Evolutionary conservation across 2,888 invertebrate genomes (phyloP), one percentile per base, ranked within the genome.

Genomic region (Enchytraeus crypticus): DNA sequence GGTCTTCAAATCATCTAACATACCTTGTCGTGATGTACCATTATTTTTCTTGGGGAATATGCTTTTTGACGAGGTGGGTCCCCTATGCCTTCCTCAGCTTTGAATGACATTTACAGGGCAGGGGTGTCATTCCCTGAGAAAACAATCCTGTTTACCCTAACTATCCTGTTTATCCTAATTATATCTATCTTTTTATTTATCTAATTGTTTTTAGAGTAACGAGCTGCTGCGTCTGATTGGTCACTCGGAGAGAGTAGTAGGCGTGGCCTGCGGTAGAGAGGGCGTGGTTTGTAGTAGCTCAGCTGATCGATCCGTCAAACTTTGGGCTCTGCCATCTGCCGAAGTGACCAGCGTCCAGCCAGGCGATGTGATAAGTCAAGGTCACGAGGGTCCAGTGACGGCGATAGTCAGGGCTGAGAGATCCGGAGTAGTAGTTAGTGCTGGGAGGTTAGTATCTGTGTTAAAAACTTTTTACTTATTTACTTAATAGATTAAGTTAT

Each of bases 211-310:
- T n/a, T 61, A 77, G 76, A 73, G 74, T 27, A 71, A 73, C 64
- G 71, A 73, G 55, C 61, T 75, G 57, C 71, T 73, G n/a, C 70
- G 68, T 64, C 61, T 76, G 59, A 71, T 70, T 18, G 77, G 76
- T 23, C 77, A 78, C 64, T 71, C 72, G 29, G 73, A 74, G 62
- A 66, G 71, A 47, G 75, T 78, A 5, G 58, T 74, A 11, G 66
- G 74, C 1, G 71, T 77, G 56, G 72, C 71, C 3, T 63, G 69
- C 5, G 68, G 70, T 53, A 66, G 61, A 26, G 62, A 70, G 46
- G 72, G 73, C 43, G 65, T 67, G 29, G 60, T 77, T 46, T 71
- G 70, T 60, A 71, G 73, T n/a, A 69, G 70, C 46, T 71, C 74
- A 27, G 65, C 70, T 51, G 78, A 78, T 63, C 64, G 66, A 32